Base-by-base conservation (phyloP, 1,140 invertebrate genomes). In the Panulirus ornatus region DNA sequence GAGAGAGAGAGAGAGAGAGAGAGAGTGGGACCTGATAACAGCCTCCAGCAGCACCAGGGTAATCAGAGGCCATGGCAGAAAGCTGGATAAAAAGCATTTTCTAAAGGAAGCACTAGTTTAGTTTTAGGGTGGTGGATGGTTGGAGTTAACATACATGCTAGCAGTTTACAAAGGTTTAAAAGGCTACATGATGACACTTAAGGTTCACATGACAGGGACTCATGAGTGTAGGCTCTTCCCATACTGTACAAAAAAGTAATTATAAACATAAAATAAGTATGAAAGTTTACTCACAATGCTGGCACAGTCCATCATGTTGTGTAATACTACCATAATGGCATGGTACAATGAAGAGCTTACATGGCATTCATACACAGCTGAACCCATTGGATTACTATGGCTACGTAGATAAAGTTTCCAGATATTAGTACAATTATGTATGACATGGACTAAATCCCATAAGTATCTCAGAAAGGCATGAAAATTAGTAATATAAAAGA, bases 1-100 rank as follows among this genome's bases (percentile, higher is more conserved):
- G 58, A 63, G 58, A 63, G 58, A 63, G 58, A 63, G 58, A 63
- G 58, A 63, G 58, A 63, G 58, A 63, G 58, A 63, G 58, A 63
- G 58, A 63, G 58, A 63, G 58, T 22, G 58, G 27, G 58, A 63
- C 19, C 19, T 16, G 27, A 27, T 22, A 27, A 63, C 19, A 63
- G 58, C 19, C 27, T 63, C 27, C 19, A 63, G n/a, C n/a, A 63
- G 58, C 19, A 2, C 58, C 19, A 27, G 2, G 27, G 19, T 63
- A 22, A 22, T 63, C 58, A 63, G 58, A 22, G 1, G 27, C 58
- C 27, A n/a, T n/a, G n/a, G n/a, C n/a, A n/a, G n/a, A n/a, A n/a
- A n/a, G n/a, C n/a, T n/a, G n/a, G n/a, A n/a, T 63, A 63, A 16
- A 6, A 63, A 63, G 27, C 19, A 2, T 2, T 22, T 58, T 22